phyloP scores from a whole-genome alignment of 2,888 invertebrate genomes.

The Lepidocyrtinus sp. region DNA sequence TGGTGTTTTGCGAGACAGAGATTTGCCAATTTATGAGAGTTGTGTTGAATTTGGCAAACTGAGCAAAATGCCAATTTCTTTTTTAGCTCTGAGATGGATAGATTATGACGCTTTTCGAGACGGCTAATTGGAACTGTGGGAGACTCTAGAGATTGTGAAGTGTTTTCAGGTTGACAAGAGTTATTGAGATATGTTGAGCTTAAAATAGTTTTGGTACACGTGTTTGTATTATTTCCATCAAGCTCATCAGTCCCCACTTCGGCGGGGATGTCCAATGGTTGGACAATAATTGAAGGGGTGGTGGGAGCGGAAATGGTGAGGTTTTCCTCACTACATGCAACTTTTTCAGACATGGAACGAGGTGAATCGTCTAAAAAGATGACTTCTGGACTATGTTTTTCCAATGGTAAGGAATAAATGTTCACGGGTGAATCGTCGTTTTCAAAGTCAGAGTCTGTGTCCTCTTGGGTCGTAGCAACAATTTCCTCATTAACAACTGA shows the following conservation, averaged over 20 bases:
- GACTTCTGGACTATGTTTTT: background rate
- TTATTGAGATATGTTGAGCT: background rate
- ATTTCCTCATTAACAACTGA: background rate
- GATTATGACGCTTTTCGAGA: conserved; percentile 40
- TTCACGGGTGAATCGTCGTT: background rate
- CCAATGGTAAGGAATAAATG: background rate
- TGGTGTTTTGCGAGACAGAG: conserved; percentile 46
- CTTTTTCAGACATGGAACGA: background rate
- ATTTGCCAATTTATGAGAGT: conserved; percentile 46
- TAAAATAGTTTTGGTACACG: too few relatives aligned
- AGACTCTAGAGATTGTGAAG: background rate
- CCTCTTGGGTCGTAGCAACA: background rate
- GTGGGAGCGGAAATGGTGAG: background rate
- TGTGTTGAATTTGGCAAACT: conserved; percentile 36
- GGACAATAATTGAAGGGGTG: background rate
- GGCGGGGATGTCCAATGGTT: background rate
- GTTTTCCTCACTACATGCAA: background rate
- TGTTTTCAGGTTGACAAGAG: background rate
- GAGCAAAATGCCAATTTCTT: conserved; percentile 41
- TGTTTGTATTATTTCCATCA: too few relatives aligned
- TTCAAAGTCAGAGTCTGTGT: background rate
- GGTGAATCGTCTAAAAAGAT: background rate
- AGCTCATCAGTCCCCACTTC: background rate
- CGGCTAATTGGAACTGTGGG: too few relatives aligned
- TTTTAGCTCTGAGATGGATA: conserved; percentile 38